Conservation (phyloP, 2,797 vertebrate genomes). For the Gymnothorax javanicus region DNA sequence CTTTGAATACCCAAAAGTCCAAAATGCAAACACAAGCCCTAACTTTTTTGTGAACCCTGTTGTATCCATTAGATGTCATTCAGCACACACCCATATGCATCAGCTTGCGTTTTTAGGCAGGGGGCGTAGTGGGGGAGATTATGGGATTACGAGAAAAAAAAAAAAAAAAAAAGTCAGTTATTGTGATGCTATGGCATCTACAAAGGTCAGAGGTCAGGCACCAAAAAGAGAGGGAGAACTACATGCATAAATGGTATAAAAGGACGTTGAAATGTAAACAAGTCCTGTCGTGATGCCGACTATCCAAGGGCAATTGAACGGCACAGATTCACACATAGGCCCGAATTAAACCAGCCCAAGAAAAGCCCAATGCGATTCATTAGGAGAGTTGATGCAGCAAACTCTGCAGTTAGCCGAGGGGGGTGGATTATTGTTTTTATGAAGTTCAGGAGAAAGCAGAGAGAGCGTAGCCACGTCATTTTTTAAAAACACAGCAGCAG, state of each 20-base stretch:
- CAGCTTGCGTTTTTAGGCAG: constrained; percentile 9
- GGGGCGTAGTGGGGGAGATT: neutral
- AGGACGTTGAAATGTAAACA: neutral
- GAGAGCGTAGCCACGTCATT: neutral
- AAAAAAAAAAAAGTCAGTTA: constrained; percentile 13
- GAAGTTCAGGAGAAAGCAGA: neutral
- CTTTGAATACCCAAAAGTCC: neutral
- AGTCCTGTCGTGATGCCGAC: neutral
- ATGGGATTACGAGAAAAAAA: neutral
- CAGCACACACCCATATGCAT: neutral
- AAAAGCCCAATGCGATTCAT: neutral
- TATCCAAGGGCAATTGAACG: neutral
- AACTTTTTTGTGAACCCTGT: neutral
- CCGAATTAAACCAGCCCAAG: neutral
- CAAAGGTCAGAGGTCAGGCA: constrained; percentile 19
- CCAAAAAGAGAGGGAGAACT: neutral
- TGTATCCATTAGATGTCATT: neutral
- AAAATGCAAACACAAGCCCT: neutral
- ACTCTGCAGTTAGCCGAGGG: neutral
- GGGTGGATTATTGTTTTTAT: constrained; percentile 22
- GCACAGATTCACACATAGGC: neutral
- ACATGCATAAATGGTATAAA: neutral
- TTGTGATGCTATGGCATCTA: constrained; percentile 19
- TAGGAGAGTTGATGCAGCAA: neutral
- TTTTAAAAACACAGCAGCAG: constrained; percentile 28